These are phyloP conservation scores for Synanthedon formicaeformis DNA, from an alignment of 2,888 invertebrate genomes.

Conservation along the genomic window DNA sequence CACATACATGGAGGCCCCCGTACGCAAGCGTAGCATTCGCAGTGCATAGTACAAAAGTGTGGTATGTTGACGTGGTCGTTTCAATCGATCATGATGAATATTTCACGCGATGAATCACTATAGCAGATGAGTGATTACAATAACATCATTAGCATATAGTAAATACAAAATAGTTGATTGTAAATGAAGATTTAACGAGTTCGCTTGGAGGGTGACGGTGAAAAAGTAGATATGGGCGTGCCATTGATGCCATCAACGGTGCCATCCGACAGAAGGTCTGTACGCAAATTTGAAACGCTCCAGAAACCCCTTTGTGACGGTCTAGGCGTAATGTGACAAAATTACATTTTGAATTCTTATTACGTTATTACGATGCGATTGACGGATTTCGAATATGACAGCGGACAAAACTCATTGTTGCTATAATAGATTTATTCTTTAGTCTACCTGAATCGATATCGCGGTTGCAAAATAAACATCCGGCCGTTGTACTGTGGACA, in stretches of 20 bases:
- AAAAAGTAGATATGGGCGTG: slow-evolving; percentile 41
- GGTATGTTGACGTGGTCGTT: slow-evolving; percentile 37
- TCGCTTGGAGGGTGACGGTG: slow-evolving; percentile 39
- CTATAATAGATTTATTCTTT: slow-evolving; percentile 55
- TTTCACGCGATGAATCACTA: background rate
- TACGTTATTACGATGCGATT: slow-evolving; percentile 36
- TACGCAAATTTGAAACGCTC: slow-evolving; percentile 44
- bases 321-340: slow-evolving; percentile 18
- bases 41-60: slow-evolving; percentile 20
- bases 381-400: slow-evolving; percentile 39
- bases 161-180: slow-evolving; percentile 22
- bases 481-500: slow-evolving; percentile 41
- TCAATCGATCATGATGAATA: background rate
- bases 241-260: slow-evolving; percentile 35
- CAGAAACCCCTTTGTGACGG: slow-evolving; percentile 22
- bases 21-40: slow-evolving; percentile 48
- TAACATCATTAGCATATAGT: slow-evolving; percentile 7
- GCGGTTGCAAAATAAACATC: slow-evolving; percentile 61
- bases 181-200: slow-evolving; percentile 59
- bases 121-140: background rate
- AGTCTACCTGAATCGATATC: slow-evolving; percentile 59
- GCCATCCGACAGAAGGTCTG: slow-evolving; percentile 9
- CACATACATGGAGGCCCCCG: slow-evolving; percentile 48
- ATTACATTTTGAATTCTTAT: slow-evolving; percentile 21
- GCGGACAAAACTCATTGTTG: slow-evolving; percentile 39